phyloP scores from a whole-genome alignment of 2,797 vertebrate genomes.

The Salarias fasciatus region DNA sequence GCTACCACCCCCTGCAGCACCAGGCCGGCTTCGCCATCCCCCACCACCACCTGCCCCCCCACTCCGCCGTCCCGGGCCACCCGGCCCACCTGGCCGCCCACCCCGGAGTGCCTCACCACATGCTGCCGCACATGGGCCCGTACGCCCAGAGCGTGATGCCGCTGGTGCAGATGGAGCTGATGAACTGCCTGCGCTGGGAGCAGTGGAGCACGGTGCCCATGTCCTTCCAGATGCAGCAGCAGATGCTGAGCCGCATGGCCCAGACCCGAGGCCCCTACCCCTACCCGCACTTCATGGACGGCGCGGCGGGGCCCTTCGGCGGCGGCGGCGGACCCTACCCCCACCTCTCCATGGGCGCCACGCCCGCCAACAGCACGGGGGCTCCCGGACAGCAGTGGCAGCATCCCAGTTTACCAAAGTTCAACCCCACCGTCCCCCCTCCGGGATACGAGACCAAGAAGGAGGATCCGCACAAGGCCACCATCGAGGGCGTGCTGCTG shows the following conservation, averaged over 20 bases:
- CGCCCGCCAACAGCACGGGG: slow-evolving; percentile 57
- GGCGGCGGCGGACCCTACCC: slow-evolving; percentile 89
- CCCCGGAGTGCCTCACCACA: slow-evolving; percentile 86
- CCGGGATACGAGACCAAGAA: slow-evolving; percentile 94
- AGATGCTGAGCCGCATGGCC: slow-evolving; percentile 97
- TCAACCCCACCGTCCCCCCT: slow-evolving; percentile 95
- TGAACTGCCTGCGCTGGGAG: slow-evolving; percentile 88
- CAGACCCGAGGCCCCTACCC: slow-evolving; percentile 90
- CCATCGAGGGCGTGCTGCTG: slow-evolving; percentile 93
- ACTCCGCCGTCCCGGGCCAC: slow-evolving; percentile 84
- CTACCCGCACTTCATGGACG: slow-evolving; percentile 88
- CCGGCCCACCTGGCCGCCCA: slow-evolving; percentile 82
- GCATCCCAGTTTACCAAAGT: slow-evolving; percentile 87
- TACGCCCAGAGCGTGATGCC: slow-evolving; percentile 90
- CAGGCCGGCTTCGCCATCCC: slow-evolving; percentile 87
- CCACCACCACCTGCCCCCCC: slow-evolving; percentile 82
- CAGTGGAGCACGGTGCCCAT: slow-evolving; percentile 96
- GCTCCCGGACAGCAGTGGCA: slow-evolving; percentile 91
- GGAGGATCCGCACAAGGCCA: slow-evolving; percentile 98
- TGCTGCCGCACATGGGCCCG: slow-evolving; percentile 86
- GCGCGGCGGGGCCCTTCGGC: slow-evolving; percentile 84
- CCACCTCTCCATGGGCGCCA: slow-evolving; percentile 83
- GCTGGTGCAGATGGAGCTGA: slow-evolving; percentile 94
- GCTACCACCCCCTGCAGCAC: slow-evolving; percentile 87
- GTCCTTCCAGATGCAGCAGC: slow-evolving; percentile 99